A percentile compares a stretch with the other conserved stretches of the same genome.
Evolutionary conservation across 2,888 invertebrate genomes (phyloP).

Genomic region (Ectemnius cavifrons): DNA sequence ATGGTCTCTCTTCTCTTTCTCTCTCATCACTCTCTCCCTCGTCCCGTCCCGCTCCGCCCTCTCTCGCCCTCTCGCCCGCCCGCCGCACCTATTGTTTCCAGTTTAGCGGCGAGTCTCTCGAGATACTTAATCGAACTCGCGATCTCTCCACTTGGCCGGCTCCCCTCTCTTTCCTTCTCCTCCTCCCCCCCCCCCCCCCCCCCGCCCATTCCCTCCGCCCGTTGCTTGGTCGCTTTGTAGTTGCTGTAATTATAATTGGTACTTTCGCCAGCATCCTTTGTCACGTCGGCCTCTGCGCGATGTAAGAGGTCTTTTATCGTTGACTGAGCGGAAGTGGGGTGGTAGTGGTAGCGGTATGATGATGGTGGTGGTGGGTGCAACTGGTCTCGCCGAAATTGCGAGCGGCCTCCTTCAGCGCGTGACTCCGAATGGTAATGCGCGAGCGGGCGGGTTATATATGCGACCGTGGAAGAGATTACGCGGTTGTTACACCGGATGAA

Average conservation of each 20-base stretch:
- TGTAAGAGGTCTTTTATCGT: too few species aligned
- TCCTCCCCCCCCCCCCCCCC: too few species aligned
- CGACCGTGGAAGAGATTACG: constrained; percentile 49
- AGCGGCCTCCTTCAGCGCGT: constrained; percentile 16
- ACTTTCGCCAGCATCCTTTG: too few species aligned
- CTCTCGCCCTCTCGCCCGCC: neutral
- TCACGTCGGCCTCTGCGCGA: too few species aligned
- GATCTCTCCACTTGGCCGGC: too few species aligned
- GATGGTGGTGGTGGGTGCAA: neutral
- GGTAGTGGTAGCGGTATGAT: too few species aligned
- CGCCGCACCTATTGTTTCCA: neutral
- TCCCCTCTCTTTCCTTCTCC: too few species aligned
- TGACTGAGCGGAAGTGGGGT: too few species aligned
- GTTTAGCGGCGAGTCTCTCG: constrained; percentile 5
- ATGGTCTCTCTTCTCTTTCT: constrained; percentile 31
- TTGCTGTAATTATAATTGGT: too few species aligned
- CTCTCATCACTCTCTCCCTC: neutral
- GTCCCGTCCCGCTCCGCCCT: neutral
- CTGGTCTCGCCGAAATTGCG: neutral
- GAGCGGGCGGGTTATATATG: constrained; percentile 37
- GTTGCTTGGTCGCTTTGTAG: too few species aligned
- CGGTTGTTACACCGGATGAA: constrained; percentile 54
- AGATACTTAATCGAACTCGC: too few species aligned
- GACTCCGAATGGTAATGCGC: constrained; percentile 48
- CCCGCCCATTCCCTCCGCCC: too few species aligned